Evolutionary conservation across 2,888 invertebrate species (phyloP).

Genomic region (Diadegma fenestrale): DNA sequence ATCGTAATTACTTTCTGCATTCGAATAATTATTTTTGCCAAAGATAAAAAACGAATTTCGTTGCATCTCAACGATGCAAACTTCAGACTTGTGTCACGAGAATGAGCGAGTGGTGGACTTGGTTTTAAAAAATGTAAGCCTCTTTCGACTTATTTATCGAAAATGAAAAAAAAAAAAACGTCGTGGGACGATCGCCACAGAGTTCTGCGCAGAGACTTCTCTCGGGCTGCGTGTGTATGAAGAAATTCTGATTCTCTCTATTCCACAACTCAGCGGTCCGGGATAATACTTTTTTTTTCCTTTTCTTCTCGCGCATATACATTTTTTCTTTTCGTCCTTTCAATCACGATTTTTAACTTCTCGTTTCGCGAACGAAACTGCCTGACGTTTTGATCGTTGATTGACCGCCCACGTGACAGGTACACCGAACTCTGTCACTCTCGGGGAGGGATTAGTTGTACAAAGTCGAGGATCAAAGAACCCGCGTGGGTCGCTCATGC

Average conservation of each 20-base stretch:
- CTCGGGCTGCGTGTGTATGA: neutral
- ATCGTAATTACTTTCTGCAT: too few species aligned
- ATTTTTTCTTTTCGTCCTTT: constrained; percentile 28
- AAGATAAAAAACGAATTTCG: too few species aligned
- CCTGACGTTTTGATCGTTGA: constrained; percentile 48
- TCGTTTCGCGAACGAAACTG: constrained; percentile 2
- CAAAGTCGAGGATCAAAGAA: constrained; percentile 61
- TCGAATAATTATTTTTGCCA: too few species aligned
- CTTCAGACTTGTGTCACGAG: too few species aligned
- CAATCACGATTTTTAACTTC: constrained; percentile 35
- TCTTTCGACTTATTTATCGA: constrained; percentile 16
- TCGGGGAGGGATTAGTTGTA: constrained; percentile 47
- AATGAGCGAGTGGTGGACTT: neutral
- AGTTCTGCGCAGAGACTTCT: neutral
- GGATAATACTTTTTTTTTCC: constrained; percentile 24
- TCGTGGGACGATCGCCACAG: constrained; percentile 48
- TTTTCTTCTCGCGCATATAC: constrained; percentile 4
- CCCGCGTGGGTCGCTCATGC: constrained; percentile 57
- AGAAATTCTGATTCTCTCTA: constrained; percentile 50
- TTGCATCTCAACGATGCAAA: too few species aligned
- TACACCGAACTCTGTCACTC: constrained; percentile 55
- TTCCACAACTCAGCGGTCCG: constrained; percentile 14
- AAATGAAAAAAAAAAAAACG: constrained; percentile 33
- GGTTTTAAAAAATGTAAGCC: constrained; percentile 26
- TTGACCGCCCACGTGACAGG: constrained; percentile 61